These are phyloP conservation scores for Mormyrus lacerda DNA, from an alignment of 2,113 vertebrate species.

Conservation along the genomic window DNA sequence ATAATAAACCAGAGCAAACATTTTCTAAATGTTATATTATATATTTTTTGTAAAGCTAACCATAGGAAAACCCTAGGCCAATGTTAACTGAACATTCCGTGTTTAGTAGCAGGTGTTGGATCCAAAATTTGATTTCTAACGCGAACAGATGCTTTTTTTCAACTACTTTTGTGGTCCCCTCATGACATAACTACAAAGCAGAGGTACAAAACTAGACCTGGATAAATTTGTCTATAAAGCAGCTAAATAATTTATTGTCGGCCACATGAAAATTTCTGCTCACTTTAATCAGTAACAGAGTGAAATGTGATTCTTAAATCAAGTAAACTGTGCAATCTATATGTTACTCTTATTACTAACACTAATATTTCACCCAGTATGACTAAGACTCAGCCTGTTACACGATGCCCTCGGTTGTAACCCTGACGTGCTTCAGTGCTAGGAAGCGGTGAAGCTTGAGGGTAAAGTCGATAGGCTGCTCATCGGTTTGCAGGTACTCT, in stretches of 20 bases:
- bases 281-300: not conserved
- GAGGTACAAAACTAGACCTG: not conserved
- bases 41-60: not conserved
- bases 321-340: not conserved
- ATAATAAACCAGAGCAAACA: no score
- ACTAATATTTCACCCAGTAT: not conserved
- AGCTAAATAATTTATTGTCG: not conserved
- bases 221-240: not conserved
- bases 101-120: not conserved
- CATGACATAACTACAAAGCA: not conserved
- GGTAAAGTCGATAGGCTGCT: slow-evolving; percentile 66
- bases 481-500: slow-evolving; percentile 58
- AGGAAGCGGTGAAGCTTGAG: slow-evolving; percentile 69
- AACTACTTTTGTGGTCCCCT: not conserved
- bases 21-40: not conserved
- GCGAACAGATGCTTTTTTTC: not conserved
- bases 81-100: not conserved
- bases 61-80: not conserved
- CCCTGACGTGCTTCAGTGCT: slow-evolving; percentile 55
- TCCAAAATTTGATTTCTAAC: not conserved
- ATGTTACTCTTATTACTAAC: not conserved
- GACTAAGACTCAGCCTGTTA: slow-evolving; percentile 26
- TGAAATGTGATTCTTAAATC: slow-evolving; percentile 1
- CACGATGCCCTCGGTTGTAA: slow-evolving; percentile 21
- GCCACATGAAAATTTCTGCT: not conserved